Evolutionary conservation across 2,113 vertebrate species (phyloP).

Genomic region (Rhinolophus ferrumequinum): DNA sequence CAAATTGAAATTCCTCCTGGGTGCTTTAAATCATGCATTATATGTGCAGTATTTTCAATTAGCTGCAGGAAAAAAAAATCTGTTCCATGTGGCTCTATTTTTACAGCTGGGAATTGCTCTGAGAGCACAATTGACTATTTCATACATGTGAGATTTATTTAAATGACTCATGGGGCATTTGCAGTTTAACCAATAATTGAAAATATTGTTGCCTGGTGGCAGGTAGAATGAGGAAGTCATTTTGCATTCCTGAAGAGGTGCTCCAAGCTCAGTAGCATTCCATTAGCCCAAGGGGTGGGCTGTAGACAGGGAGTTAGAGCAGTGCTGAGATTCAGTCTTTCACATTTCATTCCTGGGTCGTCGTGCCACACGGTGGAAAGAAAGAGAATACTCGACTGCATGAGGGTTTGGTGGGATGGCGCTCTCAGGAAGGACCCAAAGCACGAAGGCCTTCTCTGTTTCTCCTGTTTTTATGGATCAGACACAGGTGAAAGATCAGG

Average conservation of each 20-base stretch:
- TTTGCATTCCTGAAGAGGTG: constrained; percentile 41
- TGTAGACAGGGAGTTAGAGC: background rate
- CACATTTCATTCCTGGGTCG: background rate
- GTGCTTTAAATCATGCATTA: constrained; percentile 78
- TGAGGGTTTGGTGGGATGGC: too few species aligned
- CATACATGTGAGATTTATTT: constrained; percentile 78
- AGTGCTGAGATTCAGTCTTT: background rate
- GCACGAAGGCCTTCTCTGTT: background rate
- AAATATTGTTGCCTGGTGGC: constrained; percentile 71
- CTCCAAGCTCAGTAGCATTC: background rate
- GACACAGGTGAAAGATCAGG: background rate
- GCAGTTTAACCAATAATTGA: constrained; percentile 74
- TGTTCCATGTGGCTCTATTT: constrained; percentile 70
- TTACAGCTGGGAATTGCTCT: constrained; percentile 78
- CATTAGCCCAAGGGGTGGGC: background rate
- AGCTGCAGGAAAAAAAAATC: constrained; percentile 71
- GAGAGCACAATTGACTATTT: constrained; percentile 77
- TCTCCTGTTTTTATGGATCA: background rate
- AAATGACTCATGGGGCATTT: constrained; percentile 73
- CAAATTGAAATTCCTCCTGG: constrained; percentile 77
- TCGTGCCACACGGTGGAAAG: background rate
- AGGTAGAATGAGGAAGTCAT: constrained; percentile 65
- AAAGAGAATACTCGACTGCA: background rate
- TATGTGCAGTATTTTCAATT: constrained; percentile 81
- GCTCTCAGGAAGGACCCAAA: background rate